phyloP scores from a whole-genome alignment of 2,888 invertebrate species.

The Ophonus ardosiacus region DNA sequence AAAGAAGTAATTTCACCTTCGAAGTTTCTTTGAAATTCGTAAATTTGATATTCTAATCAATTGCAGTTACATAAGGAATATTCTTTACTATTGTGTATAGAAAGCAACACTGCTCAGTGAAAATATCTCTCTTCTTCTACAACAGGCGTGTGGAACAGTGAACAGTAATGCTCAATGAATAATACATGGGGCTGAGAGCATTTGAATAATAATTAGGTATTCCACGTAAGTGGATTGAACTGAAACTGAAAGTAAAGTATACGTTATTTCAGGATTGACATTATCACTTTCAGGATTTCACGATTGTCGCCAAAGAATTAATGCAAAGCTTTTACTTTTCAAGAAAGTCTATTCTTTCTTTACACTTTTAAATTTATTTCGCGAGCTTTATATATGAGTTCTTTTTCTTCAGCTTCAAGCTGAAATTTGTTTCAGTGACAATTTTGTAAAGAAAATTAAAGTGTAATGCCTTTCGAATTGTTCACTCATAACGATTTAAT shows the following conservation, averaged over 20 bases:
- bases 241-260: slow-evolving; percentile 57
- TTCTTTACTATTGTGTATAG: not conserved
- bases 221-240: slow-evolving; percentile 60
- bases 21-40: too few relatives aligned
- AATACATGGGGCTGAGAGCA: slow-evolving; percentile 57
- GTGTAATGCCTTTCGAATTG: too few relatives aligned
- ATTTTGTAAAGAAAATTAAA: not conserved
- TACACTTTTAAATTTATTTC: not conserved
- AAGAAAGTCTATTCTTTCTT: not conserved
- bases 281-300: slow-evolving; percentile 34
- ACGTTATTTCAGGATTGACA: slow-evolving; percentile 43
- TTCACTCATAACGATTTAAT: too few relatives aligned
- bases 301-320: slow-evolving; percentile 26
- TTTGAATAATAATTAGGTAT: slow-evolving; percentile 63
- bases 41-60: too few relatives aligned
- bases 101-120: not conserved
- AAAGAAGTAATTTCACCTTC: too few relatives aligned
- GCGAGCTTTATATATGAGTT: not conserved
- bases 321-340: slow-evolving; percentile 29
- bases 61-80: not conserved
- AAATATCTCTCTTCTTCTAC: not conserved
- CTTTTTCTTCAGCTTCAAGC: not conserved
- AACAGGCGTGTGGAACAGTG: not conserved
- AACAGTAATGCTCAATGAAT: slow-evolving; percentile 58
- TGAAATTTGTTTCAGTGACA: not conserved